phyloP scores from a whole-genome alignment of 1,140 invertebrate species.

The Eurosta solidaginis region DNA sequence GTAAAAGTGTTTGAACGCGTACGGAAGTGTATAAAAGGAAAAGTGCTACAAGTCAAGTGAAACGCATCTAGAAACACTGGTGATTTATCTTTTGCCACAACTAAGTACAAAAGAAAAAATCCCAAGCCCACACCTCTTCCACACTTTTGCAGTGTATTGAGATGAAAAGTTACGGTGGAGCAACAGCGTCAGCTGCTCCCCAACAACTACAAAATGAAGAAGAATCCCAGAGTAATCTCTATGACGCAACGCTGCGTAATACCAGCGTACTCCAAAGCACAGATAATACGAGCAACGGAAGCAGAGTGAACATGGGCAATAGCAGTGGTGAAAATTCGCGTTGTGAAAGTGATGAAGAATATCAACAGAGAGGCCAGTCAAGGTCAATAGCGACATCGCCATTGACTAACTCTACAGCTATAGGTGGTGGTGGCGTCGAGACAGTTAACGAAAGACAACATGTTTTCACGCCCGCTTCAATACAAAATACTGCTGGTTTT shows the following conservation, averaged over 20 bases:
- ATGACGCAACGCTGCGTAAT: constrained; percentile 14
- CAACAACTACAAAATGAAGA: constrained; percentile 1
- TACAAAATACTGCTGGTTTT: constrained; percentile 36
- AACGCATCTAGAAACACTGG: neutral
- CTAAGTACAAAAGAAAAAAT: constrained; percentile 17
- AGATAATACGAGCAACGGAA: neutral
- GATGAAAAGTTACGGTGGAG: constrained; percentile 29
- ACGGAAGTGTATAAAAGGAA: neutral
- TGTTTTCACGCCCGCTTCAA: neutral
- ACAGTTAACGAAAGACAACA: neutral
- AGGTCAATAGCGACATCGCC: constrained; percentile 41
- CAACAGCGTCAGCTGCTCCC: constrained; percentile 38
- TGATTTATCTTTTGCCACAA: constrained; percentile 30
- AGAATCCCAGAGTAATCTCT: neutral
- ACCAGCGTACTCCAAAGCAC: neutral
- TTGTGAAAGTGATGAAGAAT: constrained; percentile 53
- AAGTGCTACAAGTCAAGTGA: neutral
- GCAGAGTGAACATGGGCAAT: neutral
- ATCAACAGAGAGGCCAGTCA: constrained; percentile 43
- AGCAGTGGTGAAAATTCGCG: constrained; percentile 50
- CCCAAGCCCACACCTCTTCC: neutral
- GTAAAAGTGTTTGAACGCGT: neutral
- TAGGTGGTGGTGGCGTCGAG: neutral
- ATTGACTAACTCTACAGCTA: neutral
- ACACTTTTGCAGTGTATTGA: constrained; percentile 31